Base-by-base conservation (phyloP, 2,113 vertebrate genomes). In the Pandion haliaetus region DNA sequence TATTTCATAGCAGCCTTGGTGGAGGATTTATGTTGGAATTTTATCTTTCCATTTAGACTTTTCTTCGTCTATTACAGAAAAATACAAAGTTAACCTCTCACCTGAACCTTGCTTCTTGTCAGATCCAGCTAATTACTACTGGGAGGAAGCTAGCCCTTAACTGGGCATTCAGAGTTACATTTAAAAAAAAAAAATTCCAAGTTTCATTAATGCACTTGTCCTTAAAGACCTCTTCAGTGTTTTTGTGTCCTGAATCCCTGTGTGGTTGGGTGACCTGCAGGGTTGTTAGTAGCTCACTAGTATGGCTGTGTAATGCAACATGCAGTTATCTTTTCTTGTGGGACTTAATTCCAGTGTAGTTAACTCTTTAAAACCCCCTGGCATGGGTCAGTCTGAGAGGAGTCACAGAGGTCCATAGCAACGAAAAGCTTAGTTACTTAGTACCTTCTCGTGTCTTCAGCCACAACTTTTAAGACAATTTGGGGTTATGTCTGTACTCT, bases 1-100 rank as follows among this genome's bases (percentile, higher is more conserved):
- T 97, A 91, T 91, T 98, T 97, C 96, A 96, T 96, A 96, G 94
- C 90, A 65, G 97, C 50, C 87, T 85, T 21, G 86, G 59, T 81
- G 81, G 83, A 79, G 77, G 90, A 95, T 96, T 96, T 94, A 18
- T 62, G 86, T 61, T 59, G 90, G 93, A 92, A 67, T 96, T 95
- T 94, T 93, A 92, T 98, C 93, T 81, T 74, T 86, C 76, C 14
- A 28, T 91, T 95, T 82, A 49, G 82, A 15, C 73, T 93, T 90
- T 85, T 80, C 58, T 71, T 67, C 0, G 1, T 73, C 82, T 80
- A 34, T 69, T 86, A 42, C 73, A 86, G 58, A 42, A 77, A 94
- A 96, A 90, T n/a, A 49, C 40, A 31, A 66, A 90, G 78, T 96
- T 96, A 83, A 73, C 81, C 93, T 96, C 61, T 95, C 65, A 83